Conservation (phyloP, 2,888 invertebrate species). For the Cheiracanthium punctorium region DNA sequence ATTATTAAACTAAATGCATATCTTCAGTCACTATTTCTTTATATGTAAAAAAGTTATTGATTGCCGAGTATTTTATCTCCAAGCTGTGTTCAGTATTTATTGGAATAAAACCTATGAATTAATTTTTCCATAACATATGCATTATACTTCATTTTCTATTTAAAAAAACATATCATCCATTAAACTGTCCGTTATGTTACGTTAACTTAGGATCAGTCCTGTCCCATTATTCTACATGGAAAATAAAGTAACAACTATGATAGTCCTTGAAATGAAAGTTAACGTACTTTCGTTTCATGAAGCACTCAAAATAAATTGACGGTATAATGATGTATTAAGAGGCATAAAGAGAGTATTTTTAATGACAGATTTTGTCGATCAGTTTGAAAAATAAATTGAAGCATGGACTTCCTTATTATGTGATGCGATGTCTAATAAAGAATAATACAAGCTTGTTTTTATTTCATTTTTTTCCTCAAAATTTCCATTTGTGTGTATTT, state of each 20-base stretch:
- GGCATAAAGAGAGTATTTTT: neutral
- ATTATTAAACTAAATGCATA: no score
- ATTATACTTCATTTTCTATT: neutral
- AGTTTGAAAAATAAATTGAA: conserved; percentile 2
- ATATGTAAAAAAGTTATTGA: no score
- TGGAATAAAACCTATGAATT: neutral
- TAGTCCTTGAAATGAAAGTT: neutral
- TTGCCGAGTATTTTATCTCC: no score
- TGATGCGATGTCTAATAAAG: neutral
- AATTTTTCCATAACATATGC: neutral
- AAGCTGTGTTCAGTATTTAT: no score
- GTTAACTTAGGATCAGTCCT: conserved; percentile 1
- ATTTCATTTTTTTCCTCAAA: no score
- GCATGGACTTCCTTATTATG: neutral
- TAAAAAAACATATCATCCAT: neutral
- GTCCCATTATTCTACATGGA: neutral
- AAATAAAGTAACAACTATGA: neutral
- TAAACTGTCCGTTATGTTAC: neutral
- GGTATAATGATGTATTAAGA: neutral
- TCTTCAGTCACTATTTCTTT: no score
- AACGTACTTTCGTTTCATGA: neutral
- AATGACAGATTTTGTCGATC: conserved; percentile 7
- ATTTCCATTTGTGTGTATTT: no score
- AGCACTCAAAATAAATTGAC: conserved; percentile 13
- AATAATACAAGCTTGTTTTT: no score